These are phyloP conservation scores for Kuschelorhynchus macadamiae DNA, from an alignment of 2,888 invertebrate species.

Conservation along the genomic window DNA sequence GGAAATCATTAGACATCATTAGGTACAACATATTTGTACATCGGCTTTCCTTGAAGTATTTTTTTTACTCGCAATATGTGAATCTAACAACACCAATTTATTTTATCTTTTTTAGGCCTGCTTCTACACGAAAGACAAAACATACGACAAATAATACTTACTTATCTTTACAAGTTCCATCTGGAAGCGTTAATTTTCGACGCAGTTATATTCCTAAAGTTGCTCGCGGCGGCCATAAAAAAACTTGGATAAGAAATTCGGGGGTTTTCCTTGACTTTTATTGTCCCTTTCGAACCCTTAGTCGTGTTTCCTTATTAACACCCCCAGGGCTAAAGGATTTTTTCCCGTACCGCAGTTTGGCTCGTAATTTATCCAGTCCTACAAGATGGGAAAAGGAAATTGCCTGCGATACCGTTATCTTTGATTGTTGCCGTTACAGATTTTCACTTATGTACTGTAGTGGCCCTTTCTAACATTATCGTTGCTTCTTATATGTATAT, in stretches of 20 bases:
- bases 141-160: no score
- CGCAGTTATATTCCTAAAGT: conserved; percentile 9
- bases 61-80: no score
- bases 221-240: conserved; percentile 25
- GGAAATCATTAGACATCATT: no score
- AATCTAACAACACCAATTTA: no score
- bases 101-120: no score
- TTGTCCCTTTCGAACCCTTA: conserved; percentile 30
- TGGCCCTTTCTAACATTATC: no score
- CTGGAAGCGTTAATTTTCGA: conserved; percentile 14
- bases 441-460: no score
- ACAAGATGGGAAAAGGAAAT: conserved; percentile 29
- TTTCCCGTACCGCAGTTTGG: conserved; percentile 29
- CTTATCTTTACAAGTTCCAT: conserved; percentile 10
- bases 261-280: conserved; percentile 28
- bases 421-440: no score
- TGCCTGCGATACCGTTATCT: conserved; percentile 19
- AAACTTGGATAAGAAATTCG: conserved; percentile 25
- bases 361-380: conserved; percentile 24
- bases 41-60: no score
- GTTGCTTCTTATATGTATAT: no score
- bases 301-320: conserved; percentile 26
- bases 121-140: no score
- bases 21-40: no score
- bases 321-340: conserved; percentile 19